phyloP scores from a whole-genome alignment of 1,140 invertebrate genomes.

The Philopotamus ludificatus region DNA sequence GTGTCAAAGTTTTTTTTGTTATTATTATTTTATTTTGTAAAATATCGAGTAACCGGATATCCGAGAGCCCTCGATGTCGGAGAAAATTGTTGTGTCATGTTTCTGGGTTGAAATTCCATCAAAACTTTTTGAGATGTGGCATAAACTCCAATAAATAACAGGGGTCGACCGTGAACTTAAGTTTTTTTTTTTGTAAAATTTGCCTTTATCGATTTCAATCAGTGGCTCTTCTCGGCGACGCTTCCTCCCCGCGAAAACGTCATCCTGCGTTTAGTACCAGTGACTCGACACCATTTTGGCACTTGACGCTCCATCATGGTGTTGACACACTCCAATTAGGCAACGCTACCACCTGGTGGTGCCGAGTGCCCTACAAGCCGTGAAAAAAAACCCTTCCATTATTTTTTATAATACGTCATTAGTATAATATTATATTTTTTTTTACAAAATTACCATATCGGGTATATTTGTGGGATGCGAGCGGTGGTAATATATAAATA shows the following conservation, averaged over 20 bases:
- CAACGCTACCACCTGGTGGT: constrained; percentile 7
- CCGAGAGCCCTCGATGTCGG: too few relatives aligned
- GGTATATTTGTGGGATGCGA: not conserved
- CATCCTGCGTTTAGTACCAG: constrained; percentile 2
- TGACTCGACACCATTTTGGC: not conserved
- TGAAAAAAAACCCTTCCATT: too few relatives aligned
- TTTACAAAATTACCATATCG: too few relatives aligned
- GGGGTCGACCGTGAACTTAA: not conserved
- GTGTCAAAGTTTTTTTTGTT: too few relatives aligned
- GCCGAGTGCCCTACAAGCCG: not conserved
- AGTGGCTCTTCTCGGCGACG: constrained; percentile 9
- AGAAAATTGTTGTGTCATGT: constrained; percentile 12
- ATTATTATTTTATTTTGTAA: too few relatives aligned
- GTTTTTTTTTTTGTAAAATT: too few relatives aligned
- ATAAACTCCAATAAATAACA: constrained; percentile 3
- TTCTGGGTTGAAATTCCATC: constrained; percentile 1
- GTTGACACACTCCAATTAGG: constrained; percentile 18
- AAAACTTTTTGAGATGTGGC: constrained; percentile 9
- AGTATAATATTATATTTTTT: constrained; percentile 15
- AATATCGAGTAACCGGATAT: too few relatives aligned
- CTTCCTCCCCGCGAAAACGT: constrained; percentile 9
- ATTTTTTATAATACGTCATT: too few relatives aligned
- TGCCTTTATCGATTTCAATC: not conserved
- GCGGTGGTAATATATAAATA: not conserved
- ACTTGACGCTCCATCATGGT: not conserved